Evolutionary conservation across 2,113 vertebrate genomes (phyloP).

Genomic region (Oreotrochilus melanogaster): DNA sequence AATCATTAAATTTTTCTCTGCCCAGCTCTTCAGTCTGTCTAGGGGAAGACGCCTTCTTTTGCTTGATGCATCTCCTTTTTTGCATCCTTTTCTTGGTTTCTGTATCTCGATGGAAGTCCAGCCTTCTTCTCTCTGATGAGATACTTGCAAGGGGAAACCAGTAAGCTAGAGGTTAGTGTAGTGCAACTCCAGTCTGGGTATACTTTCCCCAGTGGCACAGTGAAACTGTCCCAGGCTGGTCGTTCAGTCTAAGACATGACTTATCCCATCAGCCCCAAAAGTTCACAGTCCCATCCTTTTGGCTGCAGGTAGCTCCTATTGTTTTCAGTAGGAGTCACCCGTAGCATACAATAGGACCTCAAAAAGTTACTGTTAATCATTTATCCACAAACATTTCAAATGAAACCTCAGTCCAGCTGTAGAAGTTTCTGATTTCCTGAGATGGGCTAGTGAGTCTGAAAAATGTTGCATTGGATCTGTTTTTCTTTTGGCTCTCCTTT

Average conservation of each 20-base stretch:
- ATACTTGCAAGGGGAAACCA: background rate
- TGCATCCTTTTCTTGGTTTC: background rate
- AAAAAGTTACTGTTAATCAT: background rate
- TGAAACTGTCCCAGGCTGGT: background rate
- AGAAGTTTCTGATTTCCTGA: background rate
- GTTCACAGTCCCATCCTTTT: background rate
- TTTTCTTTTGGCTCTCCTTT: conserved; percentile 41
- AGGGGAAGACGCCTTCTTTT: background rate
- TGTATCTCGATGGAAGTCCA: background rate
- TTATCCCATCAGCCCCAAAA: background rate
- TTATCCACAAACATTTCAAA: background rate
- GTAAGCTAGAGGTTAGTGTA: background rate
- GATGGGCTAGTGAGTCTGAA: background rate
- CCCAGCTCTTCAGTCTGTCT: too few relatives aligned
- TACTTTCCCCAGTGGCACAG: background rate
- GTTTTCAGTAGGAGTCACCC: background rate
- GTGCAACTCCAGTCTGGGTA: background rate
- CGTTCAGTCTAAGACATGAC: background rate
- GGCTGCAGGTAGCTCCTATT: background rate
- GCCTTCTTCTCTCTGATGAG: background rate
- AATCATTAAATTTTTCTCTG: too few relatives aligned
- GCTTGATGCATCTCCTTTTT: background rate
- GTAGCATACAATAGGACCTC: background rate
- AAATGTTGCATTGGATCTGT: conserved; percentile 11
- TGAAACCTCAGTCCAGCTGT: background rate